Evolutionary conservation across 2,797 vertebrate species (phyloP).

Genomic region (Pelochelys cantorii): DNA sequence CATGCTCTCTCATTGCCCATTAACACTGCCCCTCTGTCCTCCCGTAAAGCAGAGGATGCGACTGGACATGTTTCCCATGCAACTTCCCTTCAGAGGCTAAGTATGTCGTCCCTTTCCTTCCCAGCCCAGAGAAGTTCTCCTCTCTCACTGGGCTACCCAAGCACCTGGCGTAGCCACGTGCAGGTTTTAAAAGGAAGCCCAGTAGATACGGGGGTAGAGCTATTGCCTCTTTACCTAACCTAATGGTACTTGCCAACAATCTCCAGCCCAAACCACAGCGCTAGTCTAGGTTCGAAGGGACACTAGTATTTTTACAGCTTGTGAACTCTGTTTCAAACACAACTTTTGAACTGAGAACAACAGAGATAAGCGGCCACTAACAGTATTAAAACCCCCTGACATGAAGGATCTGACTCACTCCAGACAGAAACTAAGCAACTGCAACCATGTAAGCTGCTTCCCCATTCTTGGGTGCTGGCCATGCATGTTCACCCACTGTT

Average conservation of each 20-base stretch:
- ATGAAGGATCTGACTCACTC: neutral
- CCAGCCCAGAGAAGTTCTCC: neutral
- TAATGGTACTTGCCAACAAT: neutral
- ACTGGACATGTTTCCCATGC: neutral
- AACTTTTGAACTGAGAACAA: neutral
- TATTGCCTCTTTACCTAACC: neutral
- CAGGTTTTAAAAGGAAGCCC: neutral
- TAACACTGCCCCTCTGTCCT: neutral
- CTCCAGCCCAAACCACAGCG: neutral
- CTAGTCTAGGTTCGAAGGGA: neutral
- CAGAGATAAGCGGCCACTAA: neutral
- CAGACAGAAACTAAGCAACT: accelerated
- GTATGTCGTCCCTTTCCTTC: neutral
- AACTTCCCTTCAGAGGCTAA: neutral
- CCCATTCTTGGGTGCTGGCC: neutral
- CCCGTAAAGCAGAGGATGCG: neutral
- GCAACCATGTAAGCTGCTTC: neutral
- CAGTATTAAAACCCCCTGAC: neutral
- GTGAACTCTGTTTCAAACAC: neutral
- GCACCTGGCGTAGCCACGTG: accelerated
- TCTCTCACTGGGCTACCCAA: accelerated
- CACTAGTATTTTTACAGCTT: neutral
- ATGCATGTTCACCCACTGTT: neutral
- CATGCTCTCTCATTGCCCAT: neutral
- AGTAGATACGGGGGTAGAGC: neutral